Evolutionary conservation across 2,113 vertebrate genomes (phyloP).

Genomic region (Carollia perspicillata): DNA sequence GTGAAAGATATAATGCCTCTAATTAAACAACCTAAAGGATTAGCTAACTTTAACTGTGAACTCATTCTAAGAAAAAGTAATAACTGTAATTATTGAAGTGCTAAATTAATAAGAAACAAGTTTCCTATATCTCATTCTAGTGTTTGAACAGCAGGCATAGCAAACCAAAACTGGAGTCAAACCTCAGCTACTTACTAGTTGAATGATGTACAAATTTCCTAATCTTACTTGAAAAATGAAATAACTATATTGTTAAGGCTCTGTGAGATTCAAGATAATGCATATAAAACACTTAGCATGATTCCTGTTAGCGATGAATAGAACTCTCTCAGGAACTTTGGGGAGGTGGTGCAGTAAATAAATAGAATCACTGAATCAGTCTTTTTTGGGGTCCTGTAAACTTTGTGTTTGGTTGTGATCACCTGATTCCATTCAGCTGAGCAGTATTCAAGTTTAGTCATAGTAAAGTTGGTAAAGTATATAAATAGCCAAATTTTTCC

Average conservation of each 20-base stretch:
- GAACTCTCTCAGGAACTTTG: not conserved
- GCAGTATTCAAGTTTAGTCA: constrained; percentile 20
- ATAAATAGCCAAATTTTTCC: constrained; percentile 22
- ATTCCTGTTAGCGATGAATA: not conserved
- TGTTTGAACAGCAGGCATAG: not conserved
- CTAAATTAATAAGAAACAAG: constrained; percentile 11
- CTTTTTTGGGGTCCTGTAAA: constrained; percentile 5
- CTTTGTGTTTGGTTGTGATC: constrained; percentile 13
- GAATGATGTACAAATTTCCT: not conserved
- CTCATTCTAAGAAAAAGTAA: constrained; percentile 25
- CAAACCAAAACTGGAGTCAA: not conserved
- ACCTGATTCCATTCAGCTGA: constrained; percentile 24
- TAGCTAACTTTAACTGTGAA: not conserved
- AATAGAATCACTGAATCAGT: not conserved
- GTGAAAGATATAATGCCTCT: constrained; percentile 8
- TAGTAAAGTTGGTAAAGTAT: not conserved
- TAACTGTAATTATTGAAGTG: constrained; percentile 9
- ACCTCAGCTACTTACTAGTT: not conserved
- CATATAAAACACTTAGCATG: not conserved
- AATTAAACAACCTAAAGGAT: not conserved
- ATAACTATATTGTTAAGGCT: not conserved
- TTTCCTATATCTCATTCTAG: not conserved
- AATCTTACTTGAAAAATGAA: not conserved
- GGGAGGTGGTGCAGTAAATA: not conserved
- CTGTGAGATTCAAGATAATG: not conserved